Conservation (phyloP, 2,113 vertebrate genomes). For the Dasyprocta punctata region DNA sequence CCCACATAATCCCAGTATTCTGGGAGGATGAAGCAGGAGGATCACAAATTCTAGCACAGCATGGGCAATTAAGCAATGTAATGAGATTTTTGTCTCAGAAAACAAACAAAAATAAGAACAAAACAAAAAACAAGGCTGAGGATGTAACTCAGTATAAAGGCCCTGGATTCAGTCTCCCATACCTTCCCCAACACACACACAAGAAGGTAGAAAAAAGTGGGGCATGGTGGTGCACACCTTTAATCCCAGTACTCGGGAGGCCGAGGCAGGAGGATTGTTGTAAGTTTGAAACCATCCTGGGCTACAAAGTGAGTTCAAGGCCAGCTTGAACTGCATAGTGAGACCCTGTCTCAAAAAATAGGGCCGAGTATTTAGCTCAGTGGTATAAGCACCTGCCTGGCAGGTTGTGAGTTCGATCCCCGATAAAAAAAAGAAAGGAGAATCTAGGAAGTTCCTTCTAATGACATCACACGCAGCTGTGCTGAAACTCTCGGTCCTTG, state of each 20-base stretch:
- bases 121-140: not conserved
- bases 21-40: not conserved
- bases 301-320: no score
- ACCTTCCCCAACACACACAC: not conserved
- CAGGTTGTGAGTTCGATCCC: no score
- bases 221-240: no score
- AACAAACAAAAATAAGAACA: not conserved
- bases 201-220: no score
- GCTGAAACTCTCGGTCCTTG: not conserved
- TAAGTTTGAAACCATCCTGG: no score
- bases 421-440: no score
- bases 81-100: not conserved
- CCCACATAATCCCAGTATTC: not conserved
- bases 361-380: no score
- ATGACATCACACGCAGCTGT: not conserved
- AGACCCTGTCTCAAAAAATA: no score
- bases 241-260: no score
- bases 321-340: no score
- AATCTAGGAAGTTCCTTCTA: not conserved
- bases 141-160: not conserved
- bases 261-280: no score
- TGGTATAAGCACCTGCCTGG: no score
- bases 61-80: not conserved
- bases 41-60: not conserved
- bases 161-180: not conserved